Conservation (phyloP, 2,113 vertebrate genomes). For the Salvator merianae region DNA sequence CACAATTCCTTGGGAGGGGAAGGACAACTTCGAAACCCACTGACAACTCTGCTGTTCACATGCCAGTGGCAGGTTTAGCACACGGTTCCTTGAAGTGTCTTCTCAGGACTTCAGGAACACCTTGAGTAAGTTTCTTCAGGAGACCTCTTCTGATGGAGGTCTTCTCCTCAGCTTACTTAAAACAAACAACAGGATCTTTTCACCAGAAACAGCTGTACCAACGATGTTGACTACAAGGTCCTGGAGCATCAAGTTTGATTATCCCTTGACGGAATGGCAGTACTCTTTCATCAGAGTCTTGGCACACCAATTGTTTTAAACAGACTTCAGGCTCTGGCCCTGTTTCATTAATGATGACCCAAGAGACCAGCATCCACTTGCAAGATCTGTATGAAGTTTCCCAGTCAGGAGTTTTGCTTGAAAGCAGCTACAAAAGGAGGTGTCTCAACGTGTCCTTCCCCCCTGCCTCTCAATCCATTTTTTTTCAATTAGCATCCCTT, state of each 20-base stretch:
- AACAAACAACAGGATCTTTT: conserved; percentile 53
- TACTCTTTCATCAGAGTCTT: conserved; percentile 30
- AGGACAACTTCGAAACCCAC: not conserved
- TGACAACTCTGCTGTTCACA: not conserved
- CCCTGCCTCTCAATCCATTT: conserved; percentile 40
- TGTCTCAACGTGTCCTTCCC: conserved; percentile 43
- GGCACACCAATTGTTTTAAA: conserved; percentile 38
- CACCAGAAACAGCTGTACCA: conserved; percentile 14
- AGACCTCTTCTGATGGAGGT: conserved; percentile 48
- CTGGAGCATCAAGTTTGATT: conserved; percentile 27
- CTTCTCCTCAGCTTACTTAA: conserved; percentile 42
- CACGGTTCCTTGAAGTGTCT: conserved; percentile 38
- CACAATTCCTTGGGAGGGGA: not conserved
- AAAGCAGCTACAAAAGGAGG: conserved; percentile 42
- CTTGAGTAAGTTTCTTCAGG: conserved; percentile 9
- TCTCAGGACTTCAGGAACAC: conserved; percentile 3
- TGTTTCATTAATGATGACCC: conserved; percentile 61
- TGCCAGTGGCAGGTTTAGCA: conserved; percentile 26
- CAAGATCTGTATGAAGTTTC: conserved; percentile 13
- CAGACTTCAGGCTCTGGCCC: conserved; percentile 55
- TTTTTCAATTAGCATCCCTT: not conserved
- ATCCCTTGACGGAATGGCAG: conserved; percentile 36
- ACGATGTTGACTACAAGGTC: conserved; percentile 33
- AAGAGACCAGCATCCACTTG: conserved; percentile 44
- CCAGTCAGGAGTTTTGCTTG: conserved; percentile 38